Evolutionary conservation across 2,113 vertebrate genomes (phyloP).

Genomic region (Gymnorhina tibicen): DNA sequence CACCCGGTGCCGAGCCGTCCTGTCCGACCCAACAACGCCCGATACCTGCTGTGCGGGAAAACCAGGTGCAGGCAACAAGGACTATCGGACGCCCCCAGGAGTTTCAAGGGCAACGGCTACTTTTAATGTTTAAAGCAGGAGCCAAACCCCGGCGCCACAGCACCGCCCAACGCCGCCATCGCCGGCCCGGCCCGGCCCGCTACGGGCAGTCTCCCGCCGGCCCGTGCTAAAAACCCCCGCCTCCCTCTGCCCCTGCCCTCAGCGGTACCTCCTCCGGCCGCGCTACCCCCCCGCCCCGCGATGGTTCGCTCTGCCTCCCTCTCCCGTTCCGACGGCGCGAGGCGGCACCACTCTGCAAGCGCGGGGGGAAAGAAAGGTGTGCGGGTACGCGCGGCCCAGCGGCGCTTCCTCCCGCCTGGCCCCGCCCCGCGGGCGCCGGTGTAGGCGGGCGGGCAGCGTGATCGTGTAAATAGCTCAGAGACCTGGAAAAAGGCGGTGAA

Average conservation of each 20-base stretch:
- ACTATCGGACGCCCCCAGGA: fast-evolving
- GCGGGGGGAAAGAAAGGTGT: fast-evolving
- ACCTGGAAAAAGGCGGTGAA: fast-evolving
- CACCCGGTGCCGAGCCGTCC: fast-evolving
- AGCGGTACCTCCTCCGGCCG: not conserved
- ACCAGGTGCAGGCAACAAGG: not conserved
- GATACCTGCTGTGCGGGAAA: not conserved
- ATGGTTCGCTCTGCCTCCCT: not conserved
- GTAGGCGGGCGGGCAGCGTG: fast-evolving
- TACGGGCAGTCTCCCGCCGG: fast-evolving
- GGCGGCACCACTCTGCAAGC: not conserved
- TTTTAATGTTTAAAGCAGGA: fast-evolving
- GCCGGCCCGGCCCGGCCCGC: too few species aligned
- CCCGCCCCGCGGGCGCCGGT: too few species aligned
- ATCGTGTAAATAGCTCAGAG: fast-evolving
- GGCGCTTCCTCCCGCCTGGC: too few species aligned
- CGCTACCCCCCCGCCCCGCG: not conserved
- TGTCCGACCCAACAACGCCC: not conserved
- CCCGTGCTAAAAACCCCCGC: not conserved
- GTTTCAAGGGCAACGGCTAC: too few species aligned
- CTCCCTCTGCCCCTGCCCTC: not conserved
- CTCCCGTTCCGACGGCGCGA: too few species aligned
- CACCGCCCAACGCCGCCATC: fast-evolving
- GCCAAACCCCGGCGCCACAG: fast-evolving
- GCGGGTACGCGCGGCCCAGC: fast-evolving